phyloP scores from a whole-genome alignment of 2,797 vertebrate genomes.

The Anisognathus igniventris region DNA sequence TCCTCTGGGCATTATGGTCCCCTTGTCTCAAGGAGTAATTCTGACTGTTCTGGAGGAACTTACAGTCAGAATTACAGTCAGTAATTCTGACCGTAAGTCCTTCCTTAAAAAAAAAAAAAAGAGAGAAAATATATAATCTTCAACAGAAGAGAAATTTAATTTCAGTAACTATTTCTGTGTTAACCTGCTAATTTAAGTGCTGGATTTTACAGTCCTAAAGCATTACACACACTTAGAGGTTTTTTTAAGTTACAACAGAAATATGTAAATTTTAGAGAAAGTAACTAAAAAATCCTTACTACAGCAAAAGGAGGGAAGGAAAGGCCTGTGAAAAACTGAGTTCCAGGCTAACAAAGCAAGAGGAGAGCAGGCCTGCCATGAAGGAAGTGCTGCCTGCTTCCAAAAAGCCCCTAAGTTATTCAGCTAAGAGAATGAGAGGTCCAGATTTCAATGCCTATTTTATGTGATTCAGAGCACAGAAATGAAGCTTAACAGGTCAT shows the following conservation, averaged over 20 bases:
- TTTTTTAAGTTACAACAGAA: not conserved
- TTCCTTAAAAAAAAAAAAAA: not conserved
- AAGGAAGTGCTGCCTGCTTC: not conserved
- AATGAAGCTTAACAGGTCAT: not conserved
- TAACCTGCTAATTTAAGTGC: not conserved
- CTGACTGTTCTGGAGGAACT: not conserved
- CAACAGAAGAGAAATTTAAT: not conserved
- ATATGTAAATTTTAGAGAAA: not conserved
- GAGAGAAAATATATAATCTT: not conserved
- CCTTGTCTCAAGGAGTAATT: not conserved
- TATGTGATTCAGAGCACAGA: not conserved
- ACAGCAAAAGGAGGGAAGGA: not conserved
- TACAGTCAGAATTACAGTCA: too few relatives aligned
- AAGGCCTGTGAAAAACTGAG: not conserved
- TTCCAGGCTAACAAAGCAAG: constrained; percentile 13
- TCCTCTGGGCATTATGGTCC: not conserved
- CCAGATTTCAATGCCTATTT: not conserved
- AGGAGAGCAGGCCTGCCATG: not conserved
- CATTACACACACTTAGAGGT: not conserved
- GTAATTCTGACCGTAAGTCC: not conserved
- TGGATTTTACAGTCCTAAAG: not conserved
- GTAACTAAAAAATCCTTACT: not conserved
- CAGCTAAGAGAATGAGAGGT: not conserved
- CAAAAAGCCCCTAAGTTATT: not conserved
- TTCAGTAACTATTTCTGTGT: not conserved